phyloP scores from a whole-genome alignment of 2,797 vertebrate genomes.

The Spea hammondii region DNA sequence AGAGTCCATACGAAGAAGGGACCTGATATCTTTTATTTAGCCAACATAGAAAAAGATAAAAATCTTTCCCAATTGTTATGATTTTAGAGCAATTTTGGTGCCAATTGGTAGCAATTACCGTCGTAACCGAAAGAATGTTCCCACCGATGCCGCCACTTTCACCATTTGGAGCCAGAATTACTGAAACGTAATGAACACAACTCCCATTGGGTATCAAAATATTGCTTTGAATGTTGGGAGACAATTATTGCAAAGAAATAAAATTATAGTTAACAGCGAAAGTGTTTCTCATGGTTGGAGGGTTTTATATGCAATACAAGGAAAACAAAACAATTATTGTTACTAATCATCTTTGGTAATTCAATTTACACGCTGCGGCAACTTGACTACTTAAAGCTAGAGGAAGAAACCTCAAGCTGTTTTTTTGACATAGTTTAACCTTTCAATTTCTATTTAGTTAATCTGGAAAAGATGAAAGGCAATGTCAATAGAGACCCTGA shows the following conservation, averaged over 20 bases:
- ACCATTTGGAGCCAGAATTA: too few species aligned
- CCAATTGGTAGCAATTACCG: too few species aligned
- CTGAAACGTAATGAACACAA: background rate
- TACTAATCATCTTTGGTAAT: slow-evolving; percentile 63
- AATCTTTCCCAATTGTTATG: too few species aligned
- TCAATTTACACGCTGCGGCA: slow-evolving; percentile 58
- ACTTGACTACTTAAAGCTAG: slow-evolving; percentile 56
- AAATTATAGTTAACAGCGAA: slow-evolving; percentile 18
- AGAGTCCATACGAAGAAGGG: too few species aligned
- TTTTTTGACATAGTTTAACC: slow-evolving; percentile 56
- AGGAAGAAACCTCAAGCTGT: slow-evolving; percentile 50
- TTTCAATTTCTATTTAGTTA: slow-evolving; percentile 57
- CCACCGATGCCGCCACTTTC: too few species aligned
- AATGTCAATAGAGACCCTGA: slow-evolving; percentile 55
- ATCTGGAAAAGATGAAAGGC: slow-evolving; percentile 47
- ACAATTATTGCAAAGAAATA: slow-evolving; percentile 19
- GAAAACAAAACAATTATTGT: slow-evolving; percentile 57
- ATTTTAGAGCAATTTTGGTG: too few species aligned
- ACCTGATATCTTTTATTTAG: too few species aligned
- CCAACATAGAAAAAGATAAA: too few species aligned
- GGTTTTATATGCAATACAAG: slow-evolving; percentile 54
- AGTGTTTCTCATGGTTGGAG: slow-evolving; percentile 25
- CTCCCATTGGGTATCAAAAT: background rate
- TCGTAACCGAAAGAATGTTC: too few species aligned
- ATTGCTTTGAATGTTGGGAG: too few species aligned